Percentiles rank a stretch among this genome's conserved stretches.
Conservation (phyloP, 1,140 invertebrate genomes). For the Mercenaria mercenaria region DNA sequence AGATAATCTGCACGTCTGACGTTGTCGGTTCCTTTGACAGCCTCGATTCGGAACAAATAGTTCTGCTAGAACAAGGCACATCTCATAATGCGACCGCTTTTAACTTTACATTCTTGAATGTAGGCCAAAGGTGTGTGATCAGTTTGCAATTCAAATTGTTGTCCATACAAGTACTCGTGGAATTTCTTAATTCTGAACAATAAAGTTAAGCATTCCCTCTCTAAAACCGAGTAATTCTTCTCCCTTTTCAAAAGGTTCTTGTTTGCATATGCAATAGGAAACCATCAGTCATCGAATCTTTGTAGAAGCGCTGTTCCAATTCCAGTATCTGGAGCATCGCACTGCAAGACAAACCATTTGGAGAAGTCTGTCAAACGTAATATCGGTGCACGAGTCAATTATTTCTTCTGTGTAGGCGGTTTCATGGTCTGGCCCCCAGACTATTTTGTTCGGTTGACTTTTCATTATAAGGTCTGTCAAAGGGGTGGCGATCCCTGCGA, state of each 20-base stretch:
- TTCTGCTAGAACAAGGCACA: background rate
- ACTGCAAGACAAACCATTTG: conserved; percentile 77
- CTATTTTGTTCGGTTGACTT: conserved; percentile 42
- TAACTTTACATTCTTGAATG: conserved; percentile 16
- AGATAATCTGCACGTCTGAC: no score
- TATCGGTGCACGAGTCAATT: conserved; percentile 68
- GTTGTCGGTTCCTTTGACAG: no score
- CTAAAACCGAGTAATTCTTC: conserved; percentile 81
- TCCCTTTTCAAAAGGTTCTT: conserved; percentile 64
- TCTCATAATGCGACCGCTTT: conserved; percentile 24
- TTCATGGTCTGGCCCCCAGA: background rate
- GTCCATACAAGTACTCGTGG: conserved; percentile 80
- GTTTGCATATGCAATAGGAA: conserved; percentile 72
- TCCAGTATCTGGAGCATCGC: conserved; percentile 52
- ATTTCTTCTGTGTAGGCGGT: conserved; percentile 16
- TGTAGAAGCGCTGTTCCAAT: conserved; percentile 75
- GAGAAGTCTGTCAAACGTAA: conserved; percentile 76
- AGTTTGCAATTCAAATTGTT: conserved; percentile 54
- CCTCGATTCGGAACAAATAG: no score
- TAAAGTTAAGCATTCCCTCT: conserved; percentile 85
- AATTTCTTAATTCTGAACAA: conserved; percentile 85
- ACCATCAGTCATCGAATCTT: conserved; percentile 54
- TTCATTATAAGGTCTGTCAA: conserved; percentile 79
- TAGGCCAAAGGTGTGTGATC: conserved; percentile 63
- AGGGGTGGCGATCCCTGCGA: conserved; percentile 65